Evolutionary conservation across 2,888 invertebrate genomes (phyloP), one percentile per base, ranked within the genome.

Genomic region (Eurytoma adleriae): DNA sequence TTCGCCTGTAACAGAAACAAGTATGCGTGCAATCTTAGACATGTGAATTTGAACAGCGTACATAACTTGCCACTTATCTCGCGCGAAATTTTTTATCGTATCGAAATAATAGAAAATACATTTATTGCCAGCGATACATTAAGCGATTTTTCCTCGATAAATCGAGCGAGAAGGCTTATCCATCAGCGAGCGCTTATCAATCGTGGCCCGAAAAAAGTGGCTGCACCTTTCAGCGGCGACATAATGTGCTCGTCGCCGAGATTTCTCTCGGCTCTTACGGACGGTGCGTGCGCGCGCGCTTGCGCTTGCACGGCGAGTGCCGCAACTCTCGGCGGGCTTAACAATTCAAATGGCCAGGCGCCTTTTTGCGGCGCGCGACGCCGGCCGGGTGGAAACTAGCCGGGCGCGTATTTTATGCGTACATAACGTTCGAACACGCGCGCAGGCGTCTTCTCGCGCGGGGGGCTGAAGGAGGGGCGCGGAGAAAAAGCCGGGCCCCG

Each of bases 401-500:
- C 40, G 56, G 72, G 18, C 57, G 57, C 57, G 71, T 62, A 50
- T 20, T 18, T 18, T 62, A 61, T 5, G 61, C 61, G 16, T 40
- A 3, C 57, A 56, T 57, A 59, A 71, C 59, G 18, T 48, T 57
- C 20, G 70, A 59, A 69, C 20, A 64, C 20, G 57, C 56, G 56
- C 57, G 73, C 18, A 52, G 54, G 24, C 10, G 18, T 27, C 16
- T 10, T 3, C 24, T 20, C 24, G 52, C 59, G 4, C 20, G 66
- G 7, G 52, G 61, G 16, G 68, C 48, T 40, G 40, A 50, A 81
- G 71, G 72, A 40, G 40, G 40, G 40, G 40, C 40, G 76, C 52
- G 82, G 84, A 84, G 84, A 85, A 87, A 86, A 86, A 79, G 10
- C 0, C 10, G 10, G 10, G 40, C 10, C 18, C 77, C 85, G 84